Base-by-base conservation (phyloP, 1,140 invertebrate species). In the Tyrophagus putrescentiae region DNA sequence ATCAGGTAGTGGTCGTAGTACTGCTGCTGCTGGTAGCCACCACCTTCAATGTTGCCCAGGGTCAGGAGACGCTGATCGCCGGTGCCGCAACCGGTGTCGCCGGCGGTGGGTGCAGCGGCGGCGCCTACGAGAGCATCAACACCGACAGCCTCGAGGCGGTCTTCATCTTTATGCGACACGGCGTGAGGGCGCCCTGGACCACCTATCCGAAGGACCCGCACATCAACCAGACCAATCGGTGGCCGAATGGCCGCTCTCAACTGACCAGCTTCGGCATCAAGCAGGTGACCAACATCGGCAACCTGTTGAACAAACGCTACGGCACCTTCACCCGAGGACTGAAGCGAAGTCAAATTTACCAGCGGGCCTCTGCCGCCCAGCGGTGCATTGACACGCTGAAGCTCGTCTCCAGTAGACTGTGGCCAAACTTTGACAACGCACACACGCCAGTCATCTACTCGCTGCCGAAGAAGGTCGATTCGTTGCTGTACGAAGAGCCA, bases 141-240 rank as follows among this genome's bases (percentile, higher is more conserved):
- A 39, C 36, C 36, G 36, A 39, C 36, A 39, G 21, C 36, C 21
- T 39, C 13, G 36, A 39, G 21, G 36, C 36, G 21, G 36, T 39
- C 21, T 21, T 39, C 36, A 39, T 39, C 36, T 39, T 39, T 39
- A 54, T 54, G 52, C 18, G 52, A 23, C 52, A 54, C 28, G 52
- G 52, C 7, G 28, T 54, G 36, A 41, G 52, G 9, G 52, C 52
- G n/a, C 52, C 52, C 28, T 54, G 52, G 52, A 54, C 52, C 28
- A 54, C 52, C 6, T 54, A 54, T 18, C 52, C 52, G n/a, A 21
- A 21, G 23, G 52, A 54, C 28, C 52, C 52, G n/a, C 7, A 42
- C 28, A 33, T 31, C 29, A 54, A 54, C 28, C 16, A 54, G 5
- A 54, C 52, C 23, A 27, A 54, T 33, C 5, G 52, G 21, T 54